Evolutionary conservation across 1,140 invertebrate genomes (phyloP).

Genomic region (Venturia canescens): DNA sequence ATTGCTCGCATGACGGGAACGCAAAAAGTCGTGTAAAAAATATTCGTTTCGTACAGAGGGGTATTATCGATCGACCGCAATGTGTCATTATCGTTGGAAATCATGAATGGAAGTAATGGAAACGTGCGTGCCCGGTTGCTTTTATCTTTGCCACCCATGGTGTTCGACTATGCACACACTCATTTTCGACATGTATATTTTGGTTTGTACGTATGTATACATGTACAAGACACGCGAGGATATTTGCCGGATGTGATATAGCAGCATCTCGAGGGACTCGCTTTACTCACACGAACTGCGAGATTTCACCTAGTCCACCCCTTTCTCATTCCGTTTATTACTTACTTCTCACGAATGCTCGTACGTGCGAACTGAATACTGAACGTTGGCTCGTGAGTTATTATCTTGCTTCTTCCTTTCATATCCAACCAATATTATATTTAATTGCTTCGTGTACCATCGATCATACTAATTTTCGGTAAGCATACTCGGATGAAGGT

Average conservation of each 20-base stretch:
- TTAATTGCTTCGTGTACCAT: not conserved
- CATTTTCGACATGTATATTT: not conserved
- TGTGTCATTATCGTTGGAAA: not conserved
- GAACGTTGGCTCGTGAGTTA: not conserved
- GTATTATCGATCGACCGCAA: slow-evolving; percentile 4
- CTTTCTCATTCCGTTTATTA: not conserved
- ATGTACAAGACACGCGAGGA: not conserved
- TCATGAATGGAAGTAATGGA: not conserved
- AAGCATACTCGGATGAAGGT: no score
- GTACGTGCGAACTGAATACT: not conserved
- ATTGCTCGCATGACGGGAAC: not conserved
- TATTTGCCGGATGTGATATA: slow-evolving; percentile 2
- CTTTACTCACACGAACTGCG: not conserved
- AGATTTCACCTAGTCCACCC: not conserved
- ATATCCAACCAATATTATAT: not conserved
- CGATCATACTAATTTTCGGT: not conserved
- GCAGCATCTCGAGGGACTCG: not conserved
- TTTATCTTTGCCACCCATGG: slow-evolving; percentile 11
- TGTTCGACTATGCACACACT: not conserved
- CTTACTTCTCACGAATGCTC: not conserved
- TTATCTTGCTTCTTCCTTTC: not conserved
- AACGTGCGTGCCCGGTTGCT: not conserved
- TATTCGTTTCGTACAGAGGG: not conserved
- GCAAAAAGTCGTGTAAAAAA: not conserved
- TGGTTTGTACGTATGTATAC: not conserved